A percentile compares a stretch with the other conserved stretches of the same genome.
These are phyloP conservation scores for Eupithecia subfuscata DNA, from an alignment of 2,888 invertebrate genomes.

Conservation along the genomic window DNA sequence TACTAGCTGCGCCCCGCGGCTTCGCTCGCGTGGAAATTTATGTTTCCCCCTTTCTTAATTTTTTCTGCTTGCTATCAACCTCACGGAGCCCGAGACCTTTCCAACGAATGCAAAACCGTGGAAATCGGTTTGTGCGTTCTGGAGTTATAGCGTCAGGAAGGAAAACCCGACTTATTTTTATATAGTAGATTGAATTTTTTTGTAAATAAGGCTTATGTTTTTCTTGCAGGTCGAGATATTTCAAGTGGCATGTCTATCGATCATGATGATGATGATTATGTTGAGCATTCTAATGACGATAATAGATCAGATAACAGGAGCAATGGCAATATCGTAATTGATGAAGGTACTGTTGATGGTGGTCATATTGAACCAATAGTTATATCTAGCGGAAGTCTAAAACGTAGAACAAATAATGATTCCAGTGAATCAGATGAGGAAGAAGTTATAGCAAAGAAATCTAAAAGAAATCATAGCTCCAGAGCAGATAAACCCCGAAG, in stretches of 20 bases:
- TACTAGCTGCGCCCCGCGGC: too few relatives aligned
- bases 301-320: neutral
- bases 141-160: too few relatives aligned
- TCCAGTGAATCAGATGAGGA: neutral
- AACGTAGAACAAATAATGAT: neutral
- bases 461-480: conserved; percentile 5
- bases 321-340: neutral
- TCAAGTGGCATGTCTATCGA: neutral
- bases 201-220: neutral
- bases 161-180: too few relatives aligned
- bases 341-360: neutral
- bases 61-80: too few relatives aligned
- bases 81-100: too few relatives aligned
- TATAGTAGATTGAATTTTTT: too few relatives aligned
- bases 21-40: too few relatives aligned
- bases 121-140: too few relatives aligned
- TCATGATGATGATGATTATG: neutral
- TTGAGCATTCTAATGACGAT: neutral
- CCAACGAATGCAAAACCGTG: too few relatives aligned
- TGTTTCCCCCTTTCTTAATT: too few relatives aligned
- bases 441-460: neutral
- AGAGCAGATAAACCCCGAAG: neutral
- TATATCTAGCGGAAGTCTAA: neutral
- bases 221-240: neutral
- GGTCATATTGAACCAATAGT: neutral